phyloP scores from a whole-genome alignment of 1,140 invertebrate genomes.

The Daktulosphaira vitifoliae region DNA sequence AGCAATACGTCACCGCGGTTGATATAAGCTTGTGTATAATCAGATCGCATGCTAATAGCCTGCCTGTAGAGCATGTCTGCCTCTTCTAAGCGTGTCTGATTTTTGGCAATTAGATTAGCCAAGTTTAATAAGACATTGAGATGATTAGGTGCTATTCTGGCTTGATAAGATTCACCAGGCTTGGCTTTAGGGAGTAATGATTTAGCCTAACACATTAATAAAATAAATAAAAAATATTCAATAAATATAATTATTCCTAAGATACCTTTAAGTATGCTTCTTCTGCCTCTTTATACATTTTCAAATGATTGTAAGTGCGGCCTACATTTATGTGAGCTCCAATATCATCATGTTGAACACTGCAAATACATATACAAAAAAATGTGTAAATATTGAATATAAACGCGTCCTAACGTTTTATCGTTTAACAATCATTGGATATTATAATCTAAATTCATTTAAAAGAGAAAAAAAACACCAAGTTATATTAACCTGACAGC shows the following conservation, averaged over 20 bases:
- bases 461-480: no score
- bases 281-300: constrained; percentile 84
- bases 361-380: constrained; percentile 41
- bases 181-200: constrained; percentile 80
- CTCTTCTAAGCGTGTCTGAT: constrained; percentile 82
- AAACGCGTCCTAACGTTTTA: neutral
- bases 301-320: constrained; percentile 84
- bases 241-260: no score
- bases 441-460: neutral
- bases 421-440: neutral
- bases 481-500: constrained; percentile 56
- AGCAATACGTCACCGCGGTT: constrained; percentile 93
- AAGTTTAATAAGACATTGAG: constrained; percentile 92
- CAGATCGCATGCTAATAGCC: constrained; percentile 92
- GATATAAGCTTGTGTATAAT: constrained; percentile 95
- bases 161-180: constrained; percentile 87
- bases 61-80: constrained; percentile 87
- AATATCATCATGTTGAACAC: constrained; percentile 90
- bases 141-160: constrained; percentile 90
- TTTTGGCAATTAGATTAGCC: constrained; percentile 89
- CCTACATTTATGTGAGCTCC: constrained; percentile 96
- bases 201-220: constrained; percentile 57
- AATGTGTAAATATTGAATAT: no score
- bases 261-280: constrained; percentile 77
- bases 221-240: neutral